Base-by-base conservation (phyloP, 2,888 invertebrate species). In the Mellilla xanthometata region DNA sequence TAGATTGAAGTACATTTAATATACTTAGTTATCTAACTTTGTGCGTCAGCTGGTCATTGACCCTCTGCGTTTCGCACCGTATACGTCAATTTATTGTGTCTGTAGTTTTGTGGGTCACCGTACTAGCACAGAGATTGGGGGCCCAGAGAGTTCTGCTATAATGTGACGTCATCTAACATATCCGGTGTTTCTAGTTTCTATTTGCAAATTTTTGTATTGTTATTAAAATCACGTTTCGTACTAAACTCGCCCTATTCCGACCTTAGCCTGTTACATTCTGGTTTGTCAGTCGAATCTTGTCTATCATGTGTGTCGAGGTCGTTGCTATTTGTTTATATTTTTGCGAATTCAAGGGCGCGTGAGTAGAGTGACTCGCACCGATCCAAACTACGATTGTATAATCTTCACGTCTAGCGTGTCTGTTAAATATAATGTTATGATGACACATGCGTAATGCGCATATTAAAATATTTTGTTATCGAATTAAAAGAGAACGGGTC, bases 41-140 rank as follows among this genome's bases (percentile, higher is more conserved):
- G n/a, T 83, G 87, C 87, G 87, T 88, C 87, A 88, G 79, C 80
- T 82, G 88, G 84, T 86, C 87, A 73, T 76, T 81, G 87, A 87
- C 80, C 83, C 75, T 70, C 70, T 69, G 70, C 70, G 77, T 72
- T 85, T 85, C 76, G 82, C 83, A 74, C 71, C 76, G 80, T 78
- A 78, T 76, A 81, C 81, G 81, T 26, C 36, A 36, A n/a, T 82
- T 85, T 82, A 86, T 85, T 87, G 86, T 88, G 88, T 86, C 86
- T 88, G 85, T 88, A 88, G 86, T 85, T 87, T 87, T 88, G 82
- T 88, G 81, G 88, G 88, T 88, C 87, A 84, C 76, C 78, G 78
- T 74, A 77, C 78, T 82, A n/a, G 72, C 77, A 84, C 82, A 84
- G 75, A 86, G 83, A 80, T 84, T 75, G 75, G 72, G 82, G 86